Base-by-base conservation (phyloP, 2,113 vertebrate species). In the Notarius quadriscutis region DNA sequence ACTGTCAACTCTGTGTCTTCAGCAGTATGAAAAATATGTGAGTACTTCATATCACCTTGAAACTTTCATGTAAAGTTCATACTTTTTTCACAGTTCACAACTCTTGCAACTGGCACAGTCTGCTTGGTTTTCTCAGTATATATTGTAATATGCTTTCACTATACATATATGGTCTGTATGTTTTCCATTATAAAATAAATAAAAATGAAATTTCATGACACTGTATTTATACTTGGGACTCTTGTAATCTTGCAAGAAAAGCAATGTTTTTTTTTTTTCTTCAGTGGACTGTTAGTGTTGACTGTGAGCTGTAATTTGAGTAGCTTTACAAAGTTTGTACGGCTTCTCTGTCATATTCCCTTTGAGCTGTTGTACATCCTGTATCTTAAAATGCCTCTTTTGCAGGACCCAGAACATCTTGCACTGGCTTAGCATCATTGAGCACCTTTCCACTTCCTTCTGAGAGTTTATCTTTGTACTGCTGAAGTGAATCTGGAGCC, bases 121-220 rank as follows among this genome's bases (percentile, higher is more conserved):
- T 30, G 60, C 71, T 86, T 92, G 92, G 3, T 83, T 93, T 92
- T 89, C 83, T 81, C 48, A 71, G 84, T 91, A 87, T 92, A 93
- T 91, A 34, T 69, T 48, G 60, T 53, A 53, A 53, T 53, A 93
- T 91, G 90, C 91, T 93, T 92, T 89, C 91, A 93, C 93, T 93
- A 93, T 89, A 90, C 92, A 93, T 87, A 75, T 87, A 84, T 84
- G 53, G 93, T 92, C 86, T 93, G 91, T 92, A 92, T 92, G 90
- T 50, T 90, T 88, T 93, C 79, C 58, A 34, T 93, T 94, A 95
- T 91, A 95, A 95, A 95, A 95, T 94, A 95, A 95, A 95, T 94
- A 95, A 92, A 95, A 95, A 95, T 95, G 86, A 89, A 83, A 80
- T 89, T 80, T 94, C 87, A 84, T 85, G 85, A 78, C 84, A 84